Evolutionary conservation across 2,797 vertebrate species (phyloP).

Genomic region (Falco novaeseelandiae): DNA sequence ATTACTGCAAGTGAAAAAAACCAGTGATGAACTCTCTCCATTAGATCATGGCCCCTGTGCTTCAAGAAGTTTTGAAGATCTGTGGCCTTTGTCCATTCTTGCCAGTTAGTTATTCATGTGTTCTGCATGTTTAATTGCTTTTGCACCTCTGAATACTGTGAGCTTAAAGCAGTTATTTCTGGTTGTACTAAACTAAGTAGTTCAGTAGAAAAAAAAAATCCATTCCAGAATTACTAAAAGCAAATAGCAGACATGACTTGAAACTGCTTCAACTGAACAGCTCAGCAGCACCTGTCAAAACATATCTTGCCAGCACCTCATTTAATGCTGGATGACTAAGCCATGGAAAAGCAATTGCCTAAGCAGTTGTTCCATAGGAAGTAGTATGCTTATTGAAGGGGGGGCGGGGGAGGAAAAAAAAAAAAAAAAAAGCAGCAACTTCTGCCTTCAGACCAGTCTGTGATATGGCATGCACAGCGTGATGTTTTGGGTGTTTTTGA

Average conservation of each 20-base stretch:
- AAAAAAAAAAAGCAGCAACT: background rate
- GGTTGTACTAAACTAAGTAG: background rate
- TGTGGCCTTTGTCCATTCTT: background rate
- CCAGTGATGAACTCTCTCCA: background rate
- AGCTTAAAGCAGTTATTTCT: background rate
- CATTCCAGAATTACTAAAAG: conserved; percentile 15
- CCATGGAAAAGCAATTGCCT: conserved; percentile 30
- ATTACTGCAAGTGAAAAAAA: background rate
- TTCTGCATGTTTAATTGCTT: background rate
- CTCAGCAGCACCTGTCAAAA: conserved; percentile 59
- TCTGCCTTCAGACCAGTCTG: background rate
- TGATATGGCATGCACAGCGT: background rate
- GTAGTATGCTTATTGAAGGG: background rate
- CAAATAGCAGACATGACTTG: conserved; percentile 42
- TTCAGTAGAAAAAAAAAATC: conserved; percentile 21
- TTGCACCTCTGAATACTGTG: background rate
- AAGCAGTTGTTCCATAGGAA: background rate
- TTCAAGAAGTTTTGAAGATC: background rate
- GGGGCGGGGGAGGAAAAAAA: no score
- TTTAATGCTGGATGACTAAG: conserved; percentile 37
- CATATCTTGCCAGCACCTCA: conserved; percentile 1
- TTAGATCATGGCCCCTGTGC: background rate
- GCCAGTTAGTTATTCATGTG: background rate
- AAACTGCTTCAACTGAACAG: conserved; percentile 43
- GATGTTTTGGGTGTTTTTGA: background rate